Evolutionary conservation across 2,888 invertebrate species (phyloP), one percentile per base, ranked within the genome.

Genomic region (Lamproptera curius): DNA sequence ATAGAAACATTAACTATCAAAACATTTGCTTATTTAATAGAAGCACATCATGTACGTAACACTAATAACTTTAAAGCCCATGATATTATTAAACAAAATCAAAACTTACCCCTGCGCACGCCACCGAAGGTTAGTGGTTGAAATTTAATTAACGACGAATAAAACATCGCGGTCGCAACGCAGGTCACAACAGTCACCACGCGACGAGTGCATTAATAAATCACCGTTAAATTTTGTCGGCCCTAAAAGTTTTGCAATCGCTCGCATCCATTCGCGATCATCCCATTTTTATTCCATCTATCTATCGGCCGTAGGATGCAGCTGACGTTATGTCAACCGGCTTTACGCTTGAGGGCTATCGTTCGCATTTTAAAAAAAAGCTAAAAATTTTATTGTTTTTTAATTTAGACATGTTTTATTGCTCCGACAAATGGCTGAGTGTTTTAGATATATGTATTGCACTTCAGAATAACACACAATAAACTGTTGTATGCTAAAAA

Each of bases 101-200:
- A n/a, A n/a, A n/a, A n/a, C n/a, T n/a, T n/a, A n/a, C n/a, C n/a
- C n/a, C n/a, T n/a, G n/a, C n/a, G n/a, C n/a, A n/a, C n/a, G n/a
- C n/a, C n/a, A n/a, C n/a, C n/a, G n/a, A n/a, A n/a, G n/a, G 40
- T 50, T 38, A 47, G 42, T 42, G 23, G 13, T 23, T 51, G 33
- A 16, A 47, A 52, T 52, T 53, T 52, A 56, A 56, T 56, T 53
- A 55, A 55, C 73, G 70, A 64, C 68, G 71, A 66, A 76, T 81
- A 80, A 83, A 84, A 84, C 77, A 78, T 68, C 66, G 67, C 65
- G 70, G 69, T 69, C 70, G 76, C 75, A 66, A 60, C 59, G 59
- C 65, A 67, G 64, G 15, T 10, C 14, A 37, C 41, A 16, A 41
- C 16, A 13, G 41, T 10, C 5, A 17, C 16, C 49, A 49, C 33